Conservation (phyloP, 2,113 vertebrate species). For the Stigmatopora argus region DNA sequence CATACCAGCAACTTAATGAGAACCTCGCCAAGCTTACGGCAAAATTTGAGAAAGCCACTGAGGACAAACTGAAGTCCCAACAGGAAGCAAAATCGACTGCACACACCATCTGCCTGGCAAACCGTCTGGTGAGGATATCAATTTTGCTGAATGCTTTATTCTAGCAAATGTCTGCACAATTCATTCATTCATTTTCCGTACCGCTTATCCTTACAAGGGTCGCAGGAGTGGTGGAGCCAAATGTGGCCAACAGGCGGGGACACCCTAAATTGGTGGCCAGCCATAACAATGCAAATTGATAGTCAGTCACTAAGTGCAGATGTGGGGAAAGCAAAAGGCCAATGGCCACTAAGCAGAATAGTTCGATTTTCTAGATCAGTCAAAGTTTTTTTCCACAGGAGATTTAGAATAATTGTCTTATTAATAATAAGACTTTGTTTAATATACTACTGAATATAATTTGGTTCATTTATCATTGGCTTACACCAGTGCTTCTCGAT, state of each 20-base stretch:
- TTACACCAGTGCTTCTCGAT: too few relatives aligned
- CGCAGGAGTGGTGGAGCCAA: too few relatives aligned
- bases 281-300: background rate
- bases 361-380: background rate
- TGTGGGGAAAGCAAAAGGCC: background rate
- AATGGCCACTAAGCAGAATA: background rate
- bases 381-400: background rate
- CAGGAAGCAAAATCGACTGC: slow-evolving; percentile 85
- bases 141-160: background rate
- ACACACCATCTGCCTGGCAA: slow-evolving; percentile 83
- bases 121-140: slow-evolving; percentile 83
- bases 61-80: slow-evolving; percentile 89
- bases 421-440: background rate
- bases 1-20: slow-evolving; percentile 80
- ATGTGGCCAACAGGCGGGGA: too few relatives aligned
- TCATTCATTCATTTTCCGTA: too few relatives aligned
- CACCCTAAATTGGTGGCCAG: too few relatives aligned
- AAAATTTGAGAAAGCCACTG: slow-evolving; percentile 87
- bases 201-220: too few relatives aligned
- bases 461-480: background rate
- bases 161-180: background rate
- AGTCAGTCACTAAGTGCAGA: background rate
- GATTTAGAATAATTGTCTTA: background rate
- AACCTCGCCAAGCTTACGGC: slow-evolving; percentile 86
- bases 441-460: background rate